Conservation (phyloP, 2,113 vertebrate genomes). For the Psettodes erumei region DNA sequence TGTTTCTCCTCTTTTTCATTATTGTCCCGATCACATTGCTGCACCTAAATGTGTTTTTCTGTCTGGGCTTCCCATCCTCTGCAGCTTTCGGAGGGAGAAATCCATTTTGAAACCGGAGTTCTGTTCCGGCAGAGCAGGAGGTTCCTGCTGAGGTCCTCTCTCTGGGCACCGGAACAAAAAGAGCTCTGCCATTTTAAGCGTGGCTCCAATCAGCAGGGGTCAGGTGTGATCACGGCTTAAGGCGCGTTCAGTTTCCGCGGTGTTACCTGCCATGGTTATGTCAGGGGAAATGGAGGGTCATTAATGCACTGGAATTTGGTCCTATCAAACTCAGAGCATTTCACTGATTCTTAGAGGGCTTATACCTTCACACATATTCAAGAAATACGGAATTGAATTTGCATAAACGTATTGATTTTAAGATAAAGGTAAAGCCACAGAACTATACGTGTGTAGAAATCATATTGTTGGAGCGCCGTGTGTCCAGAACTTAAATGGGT, state of each 20-base stretch:
- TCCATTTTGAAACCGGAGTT: background rate
- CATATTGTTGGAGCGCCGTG: too few species aligned
- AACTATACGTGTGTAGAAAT: too few species aligned
- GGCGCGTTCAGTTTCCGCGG: constrained; percentile 4
- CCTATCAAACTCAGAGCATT: too few species aligned
- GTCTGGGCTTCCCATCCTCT: background rate
- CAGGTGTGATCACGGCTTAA: constrained; percentile 12
- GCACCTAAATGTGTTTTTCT: constrained; percentile 9
- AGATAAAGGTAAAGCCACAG: background rate
- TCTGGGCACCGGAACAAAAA: background rate
- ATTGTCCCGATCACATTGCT: constrained; percentile 14
- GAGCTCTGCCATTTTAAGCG: background rate
- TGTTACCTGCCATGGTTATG: background rate
- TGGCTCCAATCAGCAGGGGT: constrained; percentile 10
- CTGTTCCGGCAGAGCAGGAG: background rate
- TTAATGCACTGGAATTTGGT: background rate
- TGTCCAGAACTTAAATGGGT: background rate
- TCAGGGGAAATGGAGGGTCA: background rate
- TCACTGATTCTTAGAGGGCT: constrained; percentile 1
- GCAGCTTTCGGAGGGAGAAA: background rate
- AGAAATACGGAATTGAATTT: background rate
- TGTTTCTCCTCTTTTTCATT: constrained; percentile 26
- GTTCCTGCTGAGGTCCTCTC: constrained; percentile 17
- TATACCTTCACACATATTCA: background rate
- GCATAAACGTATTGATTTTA: background rate